These are phyloP conservation scores for Litoditis marina DNA, from an alignment of 2,888 invertebrate genomes.

Conservation along the genomic window DNA sequence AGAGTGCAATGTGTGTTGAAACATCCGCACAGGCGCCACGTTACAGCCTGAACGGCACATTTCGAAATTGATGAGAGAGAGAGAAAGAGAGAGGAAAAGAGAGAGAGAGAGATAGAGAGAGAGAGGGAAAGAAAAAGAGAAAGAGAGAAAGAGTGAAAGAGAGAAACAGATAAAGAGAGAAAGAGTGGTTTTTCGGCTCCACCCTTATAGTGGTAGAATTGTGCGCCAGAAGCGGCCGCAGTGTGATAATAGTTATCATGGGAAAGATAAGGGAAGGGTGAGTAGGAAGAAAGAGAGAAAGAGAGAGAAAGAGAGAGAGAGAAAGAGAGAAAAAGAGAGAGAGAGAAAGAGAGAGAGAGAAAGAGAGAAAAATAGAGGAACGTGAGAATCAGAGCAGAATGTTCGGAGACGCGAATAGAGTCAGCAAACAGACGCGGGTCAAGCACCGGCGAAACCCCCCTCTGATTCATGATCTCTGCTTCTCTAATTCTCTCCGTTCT, in stretches of 20 bases:
- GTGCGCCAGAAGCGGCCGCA: too few relatives aligned
- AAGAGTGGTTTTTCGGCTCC: too few relatives aligned
- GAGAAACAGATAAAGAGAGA: neutral
- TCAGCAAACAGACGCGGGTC: too few relatives aligned
- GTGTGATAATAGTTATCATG: too few relatives aligned
- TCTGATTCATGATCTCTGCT: too few relatives aligned
- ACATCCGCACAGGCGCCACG: neutral
- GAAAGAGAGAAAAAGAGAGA: neutral
- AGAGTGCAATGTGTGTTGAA: neutral
- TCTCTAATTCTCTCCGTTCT: too few relatives aligned
- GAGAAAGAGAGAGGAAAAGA: neutral
- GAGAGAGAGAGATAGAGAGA: neutral
- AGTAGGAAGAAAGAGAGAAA: neutral
- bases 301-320: conserved; percentile 1
- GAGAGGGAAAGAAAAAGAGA: neutral
- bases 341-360: neutral
- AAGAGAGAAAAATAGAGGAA: neutral
- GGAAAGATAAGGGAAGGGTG: too few relatives aligned
- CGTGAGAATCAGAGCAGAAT: too few relatives aligned
- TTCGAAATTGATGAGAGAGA: neutral
- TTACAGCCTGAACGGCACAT: neutral
- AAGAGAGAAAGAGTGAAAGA: neutral
- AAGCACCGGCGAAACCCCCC: too few relatives aligned
- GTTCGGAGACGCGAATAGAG: too few relatives aligned
- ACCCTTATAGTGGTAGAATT: too few relatives aligned